Conservation (phyloP, 92 coral and sea anemone species). For the Parazoanthus swiftii region DNA sequence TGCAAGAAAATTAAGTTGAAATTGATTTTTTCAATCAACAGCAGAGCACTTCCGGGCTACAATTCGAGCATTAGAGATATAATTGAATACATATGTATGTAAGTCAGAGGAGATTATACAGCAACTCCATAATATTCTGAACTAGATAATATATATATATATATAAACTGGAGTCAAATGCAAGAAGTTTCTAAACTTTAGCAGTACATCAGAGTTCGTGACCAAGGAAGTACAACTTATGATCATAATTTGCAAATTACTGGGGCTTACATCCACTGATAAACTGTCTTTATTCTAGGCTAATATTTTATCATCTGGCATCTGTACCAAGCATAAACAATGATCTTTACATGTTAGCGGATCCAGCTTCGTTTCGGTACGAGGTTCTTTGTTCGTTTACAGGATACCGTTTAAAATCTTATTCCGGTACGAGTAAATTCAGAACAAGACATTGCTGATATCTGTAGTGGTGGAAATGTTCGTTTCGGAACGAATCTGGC, state of each 20-base stretch:
- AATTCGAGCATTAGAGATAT: not conserved
- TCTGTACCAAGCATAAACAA: not conserved
- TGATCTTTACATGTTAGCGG: not conserved
- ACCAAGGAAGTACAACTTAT: not conserved
- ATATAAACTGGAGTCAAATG: not conserved
- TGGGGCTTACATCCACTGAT: not conserved
- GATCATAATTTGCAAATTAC: not conserved
- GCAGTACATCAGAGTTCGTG: not conserved
- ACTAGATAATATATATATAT: slow-evolving; percentile 13
- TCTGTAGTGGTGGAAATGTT: too few relatives aligned
- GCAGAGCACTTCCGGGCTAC: not conserved
- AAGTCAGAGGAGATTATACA: not conserved
- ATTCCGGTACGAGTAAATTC: too few relatives aligned
- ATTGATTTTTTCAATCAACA: not conserved
- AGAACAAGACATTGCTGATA: too few relatives aligned
- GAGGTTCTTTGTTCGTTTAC: too few relatives aligned
- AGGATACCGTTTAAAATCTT: too few relatives aligned
- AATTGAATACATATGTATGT: not conserved
- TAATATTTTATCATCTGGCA: not conserved
- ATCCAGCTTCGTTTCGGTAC: too few relatives aligned
- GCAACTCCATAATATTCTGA: not conserved
- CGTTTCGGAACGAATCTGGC: too few relatives aligned
- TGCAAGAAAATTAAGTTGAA: not conserved
- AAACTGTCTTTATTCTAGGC: not conserved
- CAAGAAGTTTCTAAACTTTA: not conserved